Evolutionary conservation across 2,113 vertebrate genomes (phyloP).

Genomic region (Lophotis ruficrista): DNA sequence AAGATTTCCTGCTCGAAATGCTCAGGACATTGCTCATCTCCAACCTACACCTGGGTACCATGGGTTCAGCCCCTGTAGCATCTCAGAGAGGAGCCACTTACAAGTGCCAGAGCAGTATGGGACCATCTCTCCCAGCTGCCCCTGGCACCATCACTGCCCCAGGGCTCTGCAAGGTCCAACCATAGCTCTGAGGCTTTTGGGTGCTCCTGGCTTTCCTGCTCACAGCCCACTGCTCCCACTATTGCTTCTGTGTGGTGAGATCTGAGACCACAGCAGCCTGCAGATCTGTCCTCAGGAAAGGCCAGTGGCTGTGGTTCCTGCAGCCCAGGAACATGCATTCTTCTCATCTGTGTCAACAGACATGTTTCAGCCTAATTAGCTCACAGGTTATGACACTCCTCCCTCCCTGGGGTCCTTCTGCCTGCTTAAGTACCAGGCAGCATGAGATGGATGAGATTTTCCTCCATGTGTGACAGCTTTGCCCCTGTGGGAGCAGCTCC

Average conservation of each 20-base stretch:
- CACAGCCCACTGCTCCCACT: background rate
- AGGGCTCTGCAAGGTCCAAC: background rate
- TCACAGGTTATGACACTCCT: rapidly evolving
- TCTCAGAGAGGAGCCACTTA: background rate
- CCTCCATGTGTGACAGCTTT: background rate
- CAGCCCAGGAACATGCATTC: background rate
- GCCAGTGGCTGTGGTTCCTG: background rate
- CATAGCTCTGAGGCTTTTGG: background rate
- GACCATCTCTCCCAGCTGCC: background rate
- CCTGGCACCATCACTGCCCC: background rate
- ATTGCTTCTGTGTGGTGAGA: background rate
- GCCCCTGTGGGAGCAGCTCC: background rate
- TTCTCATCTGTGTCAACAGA: background rate
- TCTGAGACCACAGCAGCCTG: background rate
- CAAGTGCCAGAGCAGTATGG: background rate
- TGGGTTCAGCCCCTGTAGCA: background rate
- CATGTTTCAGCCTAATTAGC: background rate
- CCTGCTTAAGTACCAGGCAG: background rate
- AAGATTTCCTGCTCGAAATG: background rate
- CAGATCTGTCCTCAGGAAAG: background rate
- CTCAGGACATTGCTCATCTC: background rate
- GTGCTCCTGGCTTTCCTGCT: background rate
- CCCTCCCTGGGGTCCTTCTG: background rate
- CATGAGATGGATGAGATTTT: background rate
- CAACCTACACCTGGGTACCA: background rate